Evolutionary conservation across 2,888 invertebrate species (phyloP), one percentile per base, ranked within the genome.

Genomic region (Tachina grossa): DNA sequence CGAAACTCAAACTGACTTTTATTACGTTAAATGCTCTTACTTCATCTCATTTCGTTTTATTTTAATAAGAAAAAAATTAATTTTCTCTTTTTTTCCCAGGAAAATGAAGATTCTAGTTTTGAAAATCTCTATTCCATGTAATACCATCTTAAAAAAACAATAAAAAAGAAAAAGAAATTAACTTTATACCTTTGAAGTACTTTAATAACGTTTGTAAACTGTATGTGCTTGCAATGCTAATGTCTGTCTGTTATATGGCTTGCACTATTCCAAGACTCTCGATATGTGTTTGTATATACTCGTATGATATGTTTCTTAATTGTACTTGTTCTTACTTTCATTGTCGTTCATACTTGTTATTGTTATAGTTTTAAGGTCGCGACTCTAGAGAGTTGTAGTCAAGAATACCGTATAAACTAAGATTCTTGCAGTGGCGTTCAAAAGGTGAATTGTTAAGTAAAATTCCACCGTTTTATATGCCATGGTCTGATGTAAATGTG

Each of bases 381-480:
- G 81, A 78, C 84, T 81, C 55, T 59, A 53, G 76, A 74, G 71
- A 77, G 68, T 72, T 72, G 65, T 80, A 66, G 59, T 49, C 53
- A 71, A 77, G 66, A 81, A 74, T 41, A 59, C 14, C 39, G 13
- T 69, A 19, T 57, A 14, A 47, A 59, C 65, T 61, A 49, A 59
- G 43, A 63, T 84, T 81, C 59, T 78, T 63, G 63, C 63, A 57
- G 10, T 45, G 11, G 14, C 22, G 59, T 49, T 76, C 49, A 66
- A 71, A 86, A 86, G 84, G 84, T 84, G 79, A 84, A 84, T 75
- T 75, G 74, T 65, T 69, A 84, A 80, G 71, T 68, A 72, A 80
- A 83, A 83, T 86, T 83, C 80, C 80, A 71, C 74, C 66, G 59
- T 84, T 81, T 86, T 63, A 57, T 63, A 77, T 80, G 47, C 57